Evolutionary conservation across 2,888 invertebrate genomes (phyloP).

Genomic region (Hedychridium roseum): DNA sequence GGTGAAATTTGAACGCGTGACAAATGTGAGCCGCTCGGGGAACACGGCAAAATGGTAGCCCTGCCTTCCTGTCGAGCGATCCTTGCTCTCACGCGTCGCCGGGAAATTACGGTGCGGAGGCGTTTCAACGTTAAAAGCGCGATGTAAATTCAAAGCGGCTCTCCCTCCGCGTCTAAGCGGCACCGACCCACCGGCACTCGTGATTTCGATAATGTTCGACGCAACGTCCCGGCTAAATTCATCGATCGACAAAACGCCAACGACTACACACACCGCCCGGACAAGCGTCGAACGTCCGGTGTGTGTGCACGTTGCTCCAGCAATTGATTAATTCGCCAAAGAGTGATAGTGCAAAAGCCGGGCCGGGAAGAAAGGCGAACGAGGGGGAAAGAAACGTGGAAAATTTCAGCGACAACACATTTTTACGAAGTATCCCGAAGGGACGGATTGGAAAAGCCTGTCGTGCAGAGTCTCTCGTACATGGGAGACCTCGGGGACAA

Average conservation of each 20-base stretch:
- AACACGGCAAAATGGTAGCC: conserved; percentile 36
- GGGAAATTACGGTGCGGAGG: conserved; percentile 36
- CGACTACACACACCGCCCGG: conserved; percentile 32
- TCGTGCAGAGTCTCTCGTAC: conserved; percentile 27
- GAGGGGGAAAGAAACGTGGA: conserved; percentile 27
- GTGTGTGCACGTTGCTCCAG: too few species aligned
- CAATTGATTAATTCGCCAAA: too few species aligned
- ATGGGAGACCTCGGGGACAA: conserved; percentile 33
- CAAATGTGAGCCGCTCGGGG: conserved; percentile 32
- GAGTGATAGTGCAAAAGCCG: too few species aligned
- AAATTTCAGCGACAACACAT: conserved; percentile 35
- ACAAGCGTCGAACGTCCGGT: too few species aligned
- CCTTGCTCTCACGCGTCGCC: conserved; percentile 16
- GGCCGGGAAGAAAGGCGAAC: conserved; percentile 18
- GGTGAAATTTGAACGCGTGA: conserved; percentile 31
- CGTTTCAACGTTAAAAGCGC: conserved; percentile 40
- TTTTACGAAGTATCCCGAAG: conserved; percentile 19
- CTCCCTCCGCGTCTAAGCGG: conserved; percentile 4
- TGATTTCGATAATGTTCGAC: conserved; percentile 50
- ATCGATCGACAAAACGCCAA: conserved; percentile 37
- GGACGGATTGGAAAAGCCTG: conserved; percentile 37
- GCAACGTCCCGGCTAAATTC: conserved; percentile 48
- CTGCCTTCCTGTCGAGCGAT: conserved; percentile 33
- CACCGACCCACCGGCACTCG: conserved; percentile 17
- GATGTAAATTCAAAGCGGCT: conserved; percentile 38